These are phyloP conservation scores for Coremacera marginata DNA, from an alignment of 2,888 invertebrate species.

Conservation along the genomic window DNA sequence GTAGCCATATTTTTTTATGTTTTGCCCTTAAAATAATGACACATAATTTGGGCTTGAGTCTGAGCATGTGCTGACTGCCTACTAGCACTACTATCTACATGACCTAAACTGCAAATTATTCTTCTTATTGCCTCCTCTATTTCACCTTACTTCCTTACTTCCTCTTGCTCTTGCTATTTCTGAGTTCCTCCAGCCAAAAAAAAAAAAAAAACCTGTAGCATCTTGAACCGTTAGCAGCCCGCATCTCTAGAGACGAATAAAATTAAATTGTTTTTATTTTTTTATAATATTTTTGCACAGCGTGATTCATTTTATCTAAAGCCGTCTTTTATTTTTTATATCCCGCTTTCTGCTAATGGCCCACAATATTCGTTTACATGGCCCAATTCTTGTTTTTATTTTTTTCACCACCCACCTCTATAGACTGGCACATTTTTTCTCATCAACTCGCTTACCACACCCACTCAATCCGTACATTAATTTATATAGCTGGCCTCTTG, in stretches of 20 bases:
- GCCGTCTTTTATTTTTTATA: background rate
- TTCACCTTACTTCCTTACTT: background rate
- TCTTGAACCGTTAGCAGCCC: conserved; percentile 50
- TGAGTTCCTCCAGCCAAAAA: too few species aligned
- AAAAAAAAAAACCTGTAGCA: conserved; percentile 45
- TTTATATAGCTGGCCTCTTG: conserved; percentile 27
- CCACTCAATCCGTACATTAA: conserved; percentile 26
- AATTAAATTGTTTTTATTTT: conserved; percentile 60
- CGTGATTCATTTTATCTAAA: conserved; percentile 9
- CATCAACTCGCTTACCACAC: too few species aligned
- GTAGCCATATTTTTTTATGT: conserved; percentile 49
- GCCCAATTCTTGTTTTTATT: background rate
- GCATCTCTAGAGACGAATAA: conserved; percentile 61
- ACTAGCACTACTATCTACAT: background rate
- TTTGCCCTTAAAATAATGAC: conserved; percentile 62
- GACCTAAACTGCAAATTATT: background rate
- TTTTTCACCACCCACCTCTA: background rate
- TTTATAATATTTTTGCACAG: conserved; percentile 18
- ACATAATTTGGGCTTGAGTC: conserved; percentile 61
- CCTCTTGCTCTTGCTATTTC: background rate
- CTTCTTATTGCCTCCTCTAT: too few species aligned
- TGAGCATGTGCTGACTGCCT: conserved; percentile 4
- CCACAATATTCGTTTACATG: background rate
- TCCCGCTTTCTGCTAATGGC: background rate
- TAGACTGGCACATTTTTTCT: too few species aligned